phyloP scores from a whole-genome alignment of 2,113 vertebrate species.

The Alexandromys fortis region DNA sequence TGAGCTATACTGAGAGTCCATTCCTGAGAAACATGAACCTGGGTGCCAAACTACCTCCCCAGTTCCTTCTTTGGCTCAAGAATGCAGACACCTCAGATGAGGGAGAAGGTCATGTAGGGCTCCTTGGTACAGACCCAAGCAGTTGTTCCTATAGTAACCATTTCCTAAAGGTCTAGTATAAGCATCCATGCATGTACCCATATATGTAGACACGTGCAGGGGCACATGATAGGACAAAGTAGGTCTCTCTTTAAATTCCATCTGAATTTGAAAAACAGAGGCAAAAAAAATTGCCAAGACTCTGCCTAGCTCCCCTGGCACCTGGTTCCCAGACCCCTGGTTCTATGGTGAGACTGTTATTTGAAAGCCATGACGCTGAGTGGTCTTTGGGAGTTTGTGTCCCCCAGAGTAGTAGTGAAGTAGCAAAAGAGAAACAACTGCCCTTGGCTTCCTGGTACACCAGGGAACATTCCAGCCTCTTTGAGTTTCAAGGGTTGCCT shows the following conservation, averaged over 20 bases:
- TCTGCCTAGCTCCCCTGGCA: background rate
- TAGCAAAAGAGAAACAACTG: background rate
- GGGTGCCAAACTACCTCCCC: background rate
- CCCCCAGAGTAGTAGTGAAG: no score
- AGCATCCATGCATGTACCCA: fast-evolving
- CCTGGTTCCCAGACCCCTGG: background rate
- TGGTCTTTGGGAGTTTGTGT: no score
- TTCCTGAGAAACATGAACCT: background rate
- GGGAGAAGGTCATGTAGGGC: background rate
- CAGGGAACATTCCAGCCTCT: background rate
- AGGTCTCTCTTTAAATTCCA: background rate
- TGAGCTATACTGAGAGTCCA: background rate
- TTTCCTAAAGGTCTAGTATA: background rate
- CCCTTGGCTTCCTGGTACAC: no score
- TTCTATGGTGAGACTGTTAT: background rate
- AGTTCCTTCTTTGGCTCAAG: background rate
- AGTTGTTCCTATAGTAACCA: background rate
- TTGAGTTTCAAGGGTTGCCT: background rate
- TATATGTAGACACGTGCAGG: fast-evolving
- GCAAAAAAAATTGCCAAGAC: background rate
- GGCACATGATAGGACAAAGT: background rate
- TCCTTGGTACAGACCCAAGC: background rate
- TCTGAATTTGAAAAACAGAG: background rate
- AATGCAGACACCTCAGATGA: background rate
- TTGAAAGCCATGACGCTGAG: background rate